Base-by-base conservation (phyloP, 1,140 invertebrate species). In the Littorina saxatilis region DNA sequence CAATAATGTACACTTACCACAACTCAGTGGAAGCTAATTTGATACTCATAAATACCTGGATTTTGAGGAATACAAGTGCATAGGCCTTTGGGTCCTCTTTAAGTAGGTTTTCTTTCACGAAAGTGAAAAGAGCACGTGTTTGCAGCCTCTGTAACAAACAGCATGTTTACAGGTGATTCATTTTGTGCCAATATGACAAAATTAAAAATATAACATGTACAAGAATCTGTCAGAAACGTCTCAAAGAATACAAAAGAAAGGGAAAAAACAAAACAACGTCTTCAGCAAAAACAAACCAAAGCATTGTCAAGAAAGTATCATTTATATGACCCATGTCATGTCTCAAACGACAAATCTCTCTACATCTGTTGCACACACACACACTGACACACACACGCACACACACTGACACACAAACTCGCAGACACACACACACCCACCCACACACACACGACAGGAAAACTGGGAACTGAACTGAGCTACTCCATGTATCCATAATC, bases 121-220 rank as follows among this genome's bases (percentile, higher is more conserved):
- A 73, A 15, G 50, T 27, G 43, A 43, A 73, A 9, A 73, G 50
- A 1, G 70, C 70, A 29, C 39, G 39, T n/a, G 70, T 73, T 1
- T 13, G 39, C 70, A 73, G 70, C 70, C 70, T 73, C 70, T 73
- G 43, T 20, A n/a, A 50, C 13, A 11, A 72, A 3, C 23, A 66
- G n/a, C n/a, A n/a, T n/a, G n/a, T n/a, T n/a, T n/a, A n/a, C n/a
- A n/a, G n/a, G n/a, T n/a, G n/a, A n/a, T n/a, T n/a, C n/a, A n/a
- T n/a, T n/a, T n/a, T n/a, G n/a, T n/a, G n/a, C n/a, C n/a, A n/a
- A n/a, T n/a, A n/a, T n/a, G n/a, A n/a, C n/a, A 23, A 66, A 66
- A 27, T 66, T 66, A 27, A 9, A 66, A 32, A 35, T 23, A 23
- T 40, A 32, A 70, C 66, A 9, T 37, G 66, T 40, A 70, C 66